Evolutionary conservation across 30 jellyfish, hydroid and myxozoan genomes (phyloP).

Genomic region (Aurelia sp.): DNA sequence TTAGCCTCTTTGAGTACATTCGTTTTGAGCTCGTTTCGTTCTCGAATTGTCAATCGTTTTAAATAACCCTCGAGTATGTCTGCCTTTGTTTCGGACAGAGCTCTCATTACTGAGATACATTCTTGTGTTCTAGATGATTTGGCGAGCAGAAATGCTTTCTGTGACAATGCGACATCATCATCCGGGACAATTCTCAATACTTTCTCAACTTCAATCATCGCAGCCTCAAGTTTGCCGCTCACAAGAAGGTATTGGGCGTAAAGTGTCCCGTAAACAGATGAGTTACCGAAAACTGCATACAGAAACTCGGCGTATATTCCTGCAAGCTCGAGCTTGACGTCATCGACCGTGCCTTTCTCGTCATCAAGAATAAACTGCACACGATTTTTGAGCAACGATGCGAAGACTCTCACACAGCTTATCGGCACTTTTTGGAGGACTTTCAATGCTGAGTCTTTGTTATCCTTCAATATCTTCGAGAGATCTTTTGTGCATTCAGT

Average conservation of each 20-base stretch:
- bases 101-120: constrained; percentile 22
- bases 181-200: constrained; percentile 24
- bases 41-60: constrained; percentile 42
- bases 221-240: constrained; percentile 54
- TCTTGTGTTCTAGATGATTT: constrained; percentile 44
- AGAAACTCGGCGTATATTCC: constrained; percentile 55
- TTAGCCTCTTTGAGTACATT: constrained; percentile 46
- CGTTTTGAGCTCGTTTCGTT: constrained; percentile 43
- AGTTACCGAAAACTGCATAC: constrained; percentile 4
- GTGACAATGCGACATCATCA: constrained; percentile 22
- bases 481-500: constrained; percentile 57
- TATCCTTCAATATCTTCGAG: constrained; percentile 33
- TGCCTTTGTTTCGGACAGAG: constrained; percentile 9
- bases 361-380: constrained; percentile 28
- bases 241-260: constrained; percentile 40
- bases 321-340: background rate
- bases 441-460: constrained; percentile 55
- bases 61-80: constrained; percentile 25
- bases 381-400: constrained; percentile 35
- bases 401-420: constrained; percentile 53
- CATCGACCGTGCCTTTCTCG: background rate
- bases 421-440: constrained; percentile 72
- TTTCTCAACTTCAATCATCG: constrained; percentile 41
- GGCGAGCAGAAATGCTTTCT: constrained; percentile 39
- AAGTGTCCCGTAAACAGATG: constrained; percentile 22